Percentiles rank a stretch among this genome's conserved stretches.
Evolutionary conservation across 2,888 invertebrate genomes (phyloP).

Genomic region (Deilephila elpenor): DNA sequence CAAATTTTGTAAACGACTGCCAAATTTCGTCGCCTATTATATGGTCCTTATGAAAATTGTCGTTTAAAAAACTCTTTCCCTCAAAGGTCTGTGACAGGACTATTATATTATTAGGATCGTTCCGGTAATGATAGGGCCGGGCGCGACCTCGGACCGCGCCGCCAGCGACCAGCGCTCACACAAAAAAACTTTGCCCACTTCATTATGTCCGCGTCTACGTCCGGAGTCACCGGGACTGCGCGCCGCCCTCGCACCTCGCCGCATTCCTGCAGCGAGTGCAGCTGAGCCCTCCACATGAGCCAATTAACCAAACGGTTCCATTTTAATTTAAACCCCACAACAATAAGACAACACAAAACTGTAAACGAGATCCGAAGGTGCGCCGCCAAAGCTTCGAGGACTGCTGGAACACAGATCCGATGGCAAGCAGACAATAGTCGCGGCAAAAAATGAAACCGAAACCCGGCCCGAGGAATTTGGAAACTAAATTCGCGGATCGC

Average conservation of each 20-base stretch:
- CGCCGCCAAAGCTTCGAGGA: constrained; percentile 59
- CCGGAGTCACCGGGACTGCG: constrained; percentile 50
- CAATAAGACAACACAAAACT: constrained; percentile 45
- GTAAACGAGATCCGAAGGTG: constrained; percentile 40
- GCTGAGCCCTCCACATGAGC: constrained; percentile 50
- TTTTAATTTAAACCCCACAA: constrained; percentile 49
- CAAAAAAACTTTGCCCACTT: constrained; percentile 78
- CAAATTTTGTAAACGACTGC: constrained; percentile 72
- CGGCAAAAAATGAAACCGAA: constrained; percentile 69
- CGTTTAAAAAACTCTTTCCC: constrained; percentile 71
- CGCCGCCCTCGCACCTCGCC: constrained; percentile 63
- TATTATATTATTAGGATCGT: constrained; percentile 84
- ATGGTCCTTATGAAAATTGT: constrained; percentile 73
- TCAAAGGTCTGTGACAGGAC: constrained; percentile 79
- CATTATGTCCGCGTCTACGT: constrained; percentile 66
- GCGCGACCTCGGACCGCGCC: constrained; percentile 48
- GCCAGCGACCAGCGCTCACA: constrained; percentile 33
- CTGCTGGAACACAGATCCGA: constrained; percentile 66
- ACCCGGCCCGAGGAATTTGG: constrained; percentile 72
- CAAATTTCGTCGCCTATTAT: constrained; percentile 75
- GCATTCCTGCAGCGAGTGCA: constrained; percentile 66
- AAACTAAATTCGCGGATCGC: constrained; percentile 82
- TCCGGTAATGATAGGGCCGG: constrained; percentile 81
- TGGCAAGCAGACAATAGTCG: constrained; percentile 76
- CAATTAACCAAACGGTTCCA: constrained; percentile 63